Percentiles rank a stretch among this genome's conserved stretches.
phyloP scores from a whole-genome alignment of 2,113 vertebrate genomes.

The Paramormyrops kingsleyae region DNA sequence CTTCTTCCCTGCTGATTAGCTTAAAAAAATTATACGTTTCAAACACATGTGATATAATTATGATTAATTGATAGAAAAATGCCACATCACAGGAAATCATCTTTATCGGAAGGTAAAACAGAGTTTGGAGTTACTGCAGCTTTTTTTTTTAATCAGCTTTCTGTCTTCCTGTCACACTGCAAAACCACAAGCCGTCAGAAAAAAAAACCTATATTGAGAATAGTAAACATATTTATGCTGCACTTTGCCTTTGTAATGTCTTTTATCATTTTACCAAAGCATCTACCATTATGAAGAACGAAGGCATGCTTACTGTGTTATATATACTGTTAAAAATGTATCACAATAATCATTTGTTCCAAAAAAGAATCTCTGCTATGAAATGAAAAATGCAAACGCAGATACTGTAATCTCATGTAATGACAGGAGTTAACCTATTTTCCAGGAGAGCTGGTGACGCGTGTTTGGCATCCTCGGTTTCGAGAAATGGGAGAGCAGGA shows the following conservation, averaged over 20 bases:
- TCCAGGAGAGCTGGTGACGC: neutral
- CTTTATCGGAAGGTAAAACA: slow-evolving; percentile 19
- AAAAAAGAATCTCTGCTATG: neutral
- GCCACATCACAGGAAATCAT: slow-evolving; percentile 43
- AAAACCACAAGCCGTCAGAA: neutral
- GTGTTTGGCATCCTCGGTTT: neutral
- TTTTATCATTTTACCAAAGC: neutral
- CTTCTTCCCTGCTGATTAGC: neutral
- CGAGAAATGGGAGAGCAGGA: neutral
- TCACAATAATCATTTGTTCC: neutral
- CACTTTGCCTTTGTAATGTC: neutral
- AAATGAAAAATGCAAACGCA: neutral
- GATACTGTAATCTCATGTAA: neutral
- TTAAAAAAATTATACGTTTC: neutral
- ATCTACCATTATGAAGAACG: neutral
- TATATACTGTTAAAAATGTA: neutral
- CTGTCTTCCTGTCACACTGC: neutral
- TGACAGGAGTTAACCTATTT: neutral
- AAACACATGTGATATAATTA: neutral
- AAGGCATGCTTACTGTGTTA: neutral
- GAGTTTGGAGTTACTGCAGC: neutral
- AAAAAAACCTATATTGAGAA: neutral
- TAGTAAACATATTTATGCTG: neutral
- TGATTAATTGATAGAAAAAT: slow-evolving; percentile 28
- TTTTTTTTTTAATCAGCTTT: neutral